Evolutionary conservation across 2,888 invertebrate species (phyloP).

Genomic region (Chydorus sphaericus): DNA sequence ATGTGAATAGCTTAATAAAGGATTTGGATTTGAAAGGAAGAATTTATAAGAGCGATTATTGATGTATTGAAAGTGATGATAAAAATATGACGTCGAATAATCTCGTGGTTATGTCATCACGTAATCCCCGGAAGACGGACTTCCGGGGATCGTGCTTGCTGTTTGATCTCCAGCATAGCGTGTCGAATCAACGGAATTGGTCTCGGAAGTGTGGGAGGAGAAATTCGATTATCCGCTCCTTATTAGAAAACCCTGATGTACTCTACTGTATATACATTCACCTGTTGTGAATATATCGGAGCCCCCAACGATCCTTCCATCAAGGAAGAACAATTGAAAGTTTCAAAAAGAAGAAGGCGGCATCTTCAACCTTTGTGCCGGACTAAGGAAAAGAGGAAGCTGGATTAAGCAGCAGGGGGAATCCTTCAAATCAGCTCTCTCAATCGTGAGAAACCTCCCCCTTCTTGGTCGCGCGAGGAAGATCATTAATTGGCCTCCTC

Average conservation of each 20-base stretch:
- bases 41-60: no score
- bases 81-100: no score
- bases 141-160: neutral
- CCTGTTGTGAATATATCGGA: no score
- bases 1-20: no score
- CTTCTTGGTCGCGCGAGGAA: no score
- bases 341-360: neutral
- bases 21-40: no score
- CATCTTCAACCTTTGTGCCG: neutral
- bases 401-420: neutral
- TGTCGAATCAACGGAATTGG: neutral
- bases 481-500: conserved; percentile 1
- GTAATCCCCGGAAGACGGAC: neutral
- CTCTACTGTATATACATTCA: no score
- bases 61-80: no score
- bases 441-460: neutral
- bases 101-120: no score
- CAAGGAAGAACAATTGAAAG: no score
- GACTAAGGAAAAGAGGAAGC: neutral
- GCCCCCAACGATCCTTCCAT: no score
- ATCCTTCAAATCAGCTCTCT: neutral
- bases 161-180: neutral
- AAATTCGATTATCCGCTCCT: conserved; percentile 3
- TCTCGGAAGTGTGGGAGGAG: conserved; percentile 2
- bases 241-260: no score